These are phyloP conservation scores for Nematostella vectensis DNA, from an alignment of 92 coral and sea anemone species.

Conservation along the genomic window DNA sequence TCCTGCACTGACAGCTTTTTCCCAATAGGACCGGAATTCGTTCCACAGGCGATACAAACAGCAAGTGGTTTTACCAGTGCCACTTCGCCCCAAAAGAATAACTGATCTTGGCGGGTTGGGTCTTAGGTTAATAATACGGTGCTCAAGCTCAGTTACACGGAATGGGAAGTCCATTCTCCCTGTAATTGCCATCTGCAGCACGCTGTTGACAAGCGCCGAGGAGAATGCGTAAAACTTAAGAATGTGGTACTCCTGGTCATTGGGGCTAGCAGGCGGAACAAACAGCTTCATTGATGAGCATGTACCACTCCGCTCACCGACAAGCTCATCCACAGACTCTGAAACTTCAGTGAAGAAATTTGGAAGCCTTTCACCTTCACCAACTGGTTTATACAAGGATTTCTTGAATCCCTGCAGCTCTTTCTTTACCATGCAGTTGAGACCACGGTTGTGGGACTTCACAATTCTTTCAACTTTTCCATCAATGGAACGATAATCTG, in stretches of 20 bases:
- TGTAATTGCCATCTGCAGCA: constrained; percentile 44
- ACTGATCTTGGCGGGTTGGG: constrained; percentile 60
- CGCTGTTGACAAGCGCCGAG: constrained; percentile 63
- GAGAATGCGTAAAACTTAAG: constrained; percentile 85
- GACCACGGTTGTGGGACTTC: constrained; percentile 84
- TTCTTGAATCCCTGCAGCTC: constrained; percentile 55
- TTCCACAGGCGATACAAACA: constrained; percentile 93
- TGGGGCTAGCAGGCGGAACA: constrained; percentile 90
- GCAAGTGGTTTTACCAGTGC: constrained; percentile 97
- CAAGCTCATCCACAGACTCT: constrained; percentile 8
- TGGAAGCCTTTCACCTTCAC: constrained; percentile 33
- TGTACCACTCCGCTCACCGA: neutral
- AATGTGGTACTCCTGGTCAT: constrained; percentile 89
- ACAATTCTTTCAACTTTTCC: constrained; percentile 65
- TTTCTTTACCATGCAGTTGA: constrained; percentile 76
- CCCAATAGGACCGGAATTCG: constrained; percentile 79
- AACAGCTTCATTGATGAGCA: constrained; percentile 34
- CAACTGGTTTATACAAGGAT: neutral
- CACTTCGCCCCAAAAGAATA: constrained; percentile 92
- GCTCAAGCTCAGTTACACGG: constrained; percentile 87
- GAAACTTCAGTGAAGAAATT: constrained; percentile 32
- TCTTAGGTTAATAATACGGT: constrained; percentile 79
- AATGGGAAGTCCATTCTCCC: constrained; percentile 76
- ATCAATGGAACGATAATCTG: constrained; percentile 62
- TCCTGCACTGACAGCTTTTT: constrained; percentile 62